Base-by-base conservation (phyloP, 2,888 invertebrate species). In the Neelides folsomi region DNA sequence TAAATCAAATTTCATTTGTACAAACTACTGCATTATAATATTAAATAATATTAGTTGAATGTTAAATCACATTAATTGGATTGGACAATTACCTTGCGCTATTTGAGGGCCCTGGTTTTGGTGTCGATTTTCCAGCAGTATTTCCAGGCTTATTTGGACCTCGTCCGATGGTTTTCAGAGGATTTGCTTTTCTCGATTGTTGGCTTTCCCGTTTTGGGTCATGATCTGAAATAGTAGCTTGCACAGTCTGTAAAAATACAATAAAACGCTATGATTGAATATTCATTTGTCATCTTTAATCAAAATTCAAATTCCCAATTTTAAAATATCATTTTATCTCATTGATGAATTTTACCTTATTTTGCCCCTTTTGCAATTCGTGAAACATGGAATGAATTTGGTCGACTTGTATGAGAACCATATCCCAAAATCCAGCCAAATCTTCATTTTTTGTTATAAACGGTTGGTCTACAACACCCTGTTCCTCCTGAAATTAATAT, bases 391-490 rank as follows among this genome's bases (percentile, higher is more conserved):
- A 34, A 68, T 89, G 81, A 49, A 94, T 81, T 67, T 92, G 86
- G 55, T 81, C 79, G 16, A 94, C 85, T 73, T 94, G 93, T 46
- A 94, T 76, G 70, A 83, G 81, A 27, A 94, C 89, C 90, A 95
- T 92, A 71, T 95, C 94, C 94, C 94, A 95, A 75, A 95, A 95
- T 1, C 94, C 95, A 66, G 86, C 88, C 57, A 95, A 75, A 71
- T 95, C 95, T 65, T 86, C 83, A 60, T 80, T 74, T 1, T 89
- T 92, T 8, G 93, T 93, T 8, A 86, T 87, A 71, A 87, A 90
- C 57, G 80, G 82, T 67, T 89, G 89, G 58, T 81, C 83, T 19
- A 77, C 54, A 6, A 52, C 49, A 36, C 62, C 56, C 9, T 54
- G 49, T 10, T 18, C 27, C 27, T 27, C 27, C 27, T 27, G 7